Evolutionary conservation across 2,797 vertebrate genomes (phyloP), one percentile per base, ranked within the genome.

Genomic region (Rhabdomys pumilio): DNA sequence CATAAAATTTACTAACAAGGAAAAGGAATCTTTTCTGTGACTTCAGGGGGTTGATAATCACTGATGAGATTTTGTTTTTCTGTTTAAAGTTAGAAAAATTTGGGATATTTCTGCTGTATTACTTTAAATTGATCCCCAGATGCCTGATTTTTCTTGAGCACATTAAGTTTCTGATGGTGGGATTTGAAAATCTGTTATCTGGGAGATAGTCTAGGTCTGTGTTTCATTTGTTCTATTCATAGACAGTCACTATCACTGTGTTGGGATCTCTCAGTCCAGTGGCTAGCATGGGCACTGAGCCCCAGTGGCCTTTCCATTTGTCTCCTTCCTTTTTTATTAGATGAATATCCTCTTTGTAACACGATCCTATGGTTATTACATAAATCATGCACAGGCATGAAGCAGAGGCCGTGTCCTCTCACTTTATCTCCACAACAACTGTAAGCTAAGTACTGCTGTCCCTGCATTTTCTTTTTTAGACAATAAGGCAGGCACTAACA

Each of bases 301-400:
- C 75, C 76, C 41, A 0, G 13, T 34, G 59, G 80, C 83, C 67
- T 76, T 73, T 96, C 61, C 57, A 29, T 87, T 89, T 97, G 92
- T 93, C 76, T 82, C 80, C 41, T 53, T 76, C 83, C 91, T 76
- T 93, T 93, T 91, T 92, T 69, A 63, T 59, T 72, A 82, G 87
- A 87, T 24, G 83, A 90, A 77, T 81, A n/a, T 91, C 76, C 53
- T 92, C 24, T 94, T 61, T n/a, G 93, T 86, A 93, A 95, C 63
- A 38, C 0, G 55, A 91, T 50, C 90, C 77, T 14, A 2, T 90
- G 55, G 83, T 82, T 75, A 89, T 79, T 83, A 57, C 38, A 14
- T 24, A 81, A 81, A 59, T 11, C 57, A 0, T n/a, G 65, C 61
- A 29, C 89, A 82, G 92, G 53, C 82, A 34, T 11, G 84, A 92